Percentiles rank a stretch among this genome's conserved stretches.
Evolutionary conservation across 2,113 vertebrate genomes (phyloP).

Genomic region (Tragelaphus buxtoni): DNA sequence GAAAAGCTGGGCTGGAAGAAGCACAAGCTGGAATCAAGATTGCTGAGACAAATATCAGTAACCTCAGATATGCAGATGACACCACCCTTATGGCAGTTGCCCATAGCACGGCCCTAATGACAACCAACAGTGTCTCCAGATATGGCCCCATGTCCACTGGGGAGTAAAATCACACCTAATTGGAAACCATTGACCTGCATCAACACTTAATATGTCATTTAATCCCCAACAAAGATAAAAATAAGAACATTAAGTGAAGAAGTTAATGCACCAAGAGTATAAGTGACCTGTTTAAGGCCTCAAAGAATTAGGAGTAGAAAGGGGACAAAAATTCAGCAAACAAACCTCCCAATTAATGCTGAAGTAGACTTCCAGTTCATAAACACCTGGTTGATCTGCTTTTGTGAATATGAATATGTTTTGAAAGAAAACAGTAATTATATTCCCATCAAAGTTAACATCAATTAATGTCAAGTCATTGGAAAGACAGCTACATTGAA

Average conservation of each 20-base stretch:
- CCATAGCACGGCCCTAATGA: not conserved
- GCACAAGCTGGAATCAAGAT: not conserved
- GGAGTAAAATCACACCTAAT: not conserved
- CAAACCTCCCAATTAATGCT: not conserved
- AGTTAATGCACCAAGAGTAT: not conserved
- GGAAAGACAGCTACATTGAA: not conserved
- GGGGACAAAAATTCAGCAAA: not conserved
- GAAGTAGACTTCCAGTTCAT: not conserved
- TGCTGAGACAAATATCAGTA: not conserved
- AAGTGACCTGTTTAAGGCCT: not conserved
- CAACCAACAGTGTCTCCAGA: not conserved
- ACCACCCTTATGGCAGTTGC: not conserved
- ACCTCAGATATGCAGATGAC: not conserved
- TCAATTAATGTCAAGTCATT: constrained; percentile 30
- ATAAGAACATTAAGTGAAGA: not conserved
- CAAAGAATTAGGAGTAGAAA: not conserved
- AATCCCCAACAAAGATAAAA: not conserved
- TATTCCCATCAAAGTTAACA: constrained; percentile 35
- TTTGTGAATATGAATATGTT: not conserved
- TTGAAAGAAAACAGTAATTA: constrained; percentile 25
- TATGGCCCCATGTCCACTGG: not conserved
- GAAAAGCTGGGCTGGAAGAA: not conserved
- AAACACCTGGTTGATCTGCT: not conserved
- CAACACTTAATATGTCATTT: not conserved
- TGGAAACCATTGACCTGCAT: not conserved